Evolutionary conservation across 1,140 invertebrate genomes (phyloP), one percentile per base, ranked within the genome.

Genomic region (Ceratitis capitata): DNA sequence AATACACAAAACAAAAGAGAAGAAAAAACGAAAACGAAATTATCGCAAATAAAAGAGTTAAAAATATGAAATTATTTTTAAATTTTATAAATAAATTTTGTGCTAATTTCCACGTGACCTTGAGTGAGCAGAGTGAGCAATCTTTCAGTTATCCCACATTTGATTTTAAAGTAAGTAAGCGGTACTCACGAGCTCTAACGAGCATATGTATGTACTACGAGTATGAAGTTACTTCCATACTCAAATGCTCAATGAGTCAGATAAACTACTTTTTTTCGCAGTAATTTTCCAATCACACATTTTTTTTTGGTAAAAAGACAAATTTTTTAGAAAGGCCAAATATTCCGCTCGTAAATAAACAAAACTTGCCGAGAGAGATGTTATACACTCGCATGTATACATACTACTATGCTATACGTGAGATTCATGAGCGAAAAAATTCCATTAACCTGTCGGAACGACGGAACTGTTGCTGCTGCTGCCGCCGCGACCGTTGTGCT

Each of bases 311-410:
- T 78, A 42, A 45, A 10, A 78, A n/a, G n/a, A 12, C 39, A 78
- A 42, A 78, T 78, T 78, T 78, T 78, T 78, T 78, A 39, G 39
- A 78, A 78, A 78, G 69, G 39, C 69, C 42, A 78, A 78, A 78
- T 78, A 78, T 78, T 78, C 69, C 69, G 69, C 69, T 45, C 19
- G 45, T 78, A 42, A 74, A 74, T 45, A 78, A 78, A 78, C 39
- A 78, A 45, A 78, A 45, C 42, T 45, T 23, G n/a, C 26, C 23
- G 14, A 45, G 39, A 78, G 39, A 42, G 32, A 6, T 14, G 0
- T 14, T 19, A 56, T n/a, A 14, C n/a, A 39, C 35, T 26, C n/a
- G 26, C 16, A n/a, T 35, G 39, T 39, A 42, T 74, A 5, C 14
- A 49, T 14, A 49, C 14, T 9, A 14, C 7, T 14, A 49, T 49